Percentiles rank a stretch among this genome's conserved stretches.
phyloP scores from a whole-genome alignment of 2,888 invertebrate species.

The Brachypterus glaber region DNA sequence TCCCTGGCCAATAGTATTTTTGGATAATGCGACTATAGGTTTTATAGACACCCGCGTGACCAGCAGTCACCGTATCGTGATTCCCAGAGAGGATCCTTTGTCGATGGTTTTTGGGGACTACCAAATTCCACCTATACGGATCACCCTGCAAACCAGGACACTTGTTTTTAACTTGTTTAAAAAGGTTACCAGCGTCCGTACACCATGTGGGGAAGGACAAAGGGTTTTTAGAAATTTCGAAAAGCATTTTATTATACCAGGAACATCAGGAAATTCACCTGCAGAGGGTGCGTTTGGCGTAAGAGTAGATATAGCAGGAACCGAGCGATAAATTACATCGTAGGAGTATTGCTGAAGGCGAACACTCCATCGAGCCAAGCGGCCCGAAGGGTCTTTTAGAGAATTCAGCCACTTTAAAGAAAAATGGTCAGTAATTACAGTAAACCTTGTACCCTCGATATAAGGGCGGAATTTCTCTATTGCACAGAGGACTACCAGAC shows the following conservation, averaged over 20 bases:
- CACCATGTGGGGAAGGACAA: slow-evolving; percentile 3
- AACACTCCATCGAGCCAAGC: slow-evolving; percentile 18
- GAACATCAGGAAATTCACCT: slow-evolving; percentile 3
- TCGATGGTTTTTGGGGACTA: slow-evolving; percentile 9
- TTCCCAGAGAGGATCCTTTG: not conserved
- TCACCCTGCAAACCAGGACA: too few relatives aligned
- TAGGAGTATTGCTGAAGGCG: slow-evolving; percentile 17
- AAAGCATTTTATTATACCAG: slow-evolving; percentile 10
- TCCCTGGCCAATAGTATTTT: slow-evolving; percentile 14
- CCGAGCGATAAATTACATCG: slow-evolving; percentile 16
- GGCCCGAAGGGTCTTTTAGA: slow-evolving; percentile 17
- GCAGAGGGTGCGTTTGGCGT: slow-evolving; percentile 13
- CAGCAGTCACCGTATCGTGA: slow-evolving; percentile 5
- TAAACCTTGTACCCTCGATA: slow-evolving; percentile 17
- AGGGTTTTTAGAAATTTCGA: not conserved
- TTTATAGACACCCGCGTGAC: slow-evolving; percentile 11
- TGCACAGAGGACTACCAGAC: slow-evolving; percentile 18
- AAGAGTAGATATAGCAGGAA: slow-evolving; percentile 16
- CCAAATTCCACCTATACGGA: slow-evolving; percentile 13
- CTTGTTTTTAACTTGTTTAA: slow-evolving; percentile 8
- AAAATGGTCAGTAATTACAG: slow-evolving; percentile 18
- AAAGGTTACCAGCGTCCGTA: not conserved
- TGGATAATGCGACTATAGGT: slow-evolving; percentile 4
- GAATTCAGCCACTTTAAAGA: slow-evolving; percentile 17
- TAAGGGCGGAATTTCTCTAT: slow-evolving; percentile 20